Evolutionary conservation across 2,888 invertebrate genomes (phyloP).

Genomic region (Hetaerina titia): DNA sequence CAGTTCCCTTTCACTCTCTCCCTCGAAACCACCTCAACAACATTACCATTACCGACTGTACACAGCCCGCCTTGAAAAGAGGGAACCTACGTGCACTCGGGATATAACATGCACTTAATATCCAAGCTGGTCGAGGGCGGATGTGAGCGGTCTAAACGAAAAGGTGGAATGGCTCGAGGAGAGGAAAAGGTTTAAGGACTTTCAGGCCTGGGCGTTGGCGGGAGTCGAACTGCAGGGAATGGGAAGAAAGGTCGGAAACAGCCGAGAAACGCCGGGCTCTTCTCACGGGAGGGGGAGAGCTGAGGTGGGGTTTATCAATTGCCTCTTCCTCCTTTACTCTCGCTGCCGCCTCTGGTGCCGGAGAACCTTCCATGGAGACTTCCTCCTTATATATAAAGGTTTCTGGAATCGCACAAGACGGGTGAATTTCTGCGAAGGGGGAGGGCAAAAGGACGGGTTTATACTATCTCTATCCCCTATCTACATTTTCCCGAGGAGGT

Average conservation of each 20-base stretch:
- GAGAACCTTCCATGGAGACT: slow-evolving; percentile 40
- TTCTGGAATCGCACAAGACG: slow-evolving; percentile 29
- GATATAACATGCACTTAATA: not conserved
- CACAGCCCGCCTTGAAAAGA: not conserved
- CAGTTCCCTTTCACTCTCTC: not conserved
- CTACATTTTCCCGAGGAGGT: slow-evolving; percentile 47
- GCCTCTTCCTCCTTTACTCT: not conserved
- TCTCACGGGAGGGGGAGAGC: too few relatives aligned
- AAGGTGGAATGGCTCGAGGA: not conserved
- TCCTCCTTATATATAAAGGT: slow-evolving; percentile 44
- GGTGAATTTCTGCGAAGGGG: not conserved
- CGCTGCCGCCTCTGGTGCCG: not conserved
- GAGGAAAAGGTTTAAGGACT: not conserved
- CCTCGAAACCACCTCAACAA: not conserved
- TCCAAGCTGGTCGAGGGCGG: not conserved
- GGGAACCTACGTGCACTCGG: not conserved
- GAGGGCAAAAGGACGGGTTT: not conserved
- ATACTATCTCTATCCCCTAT: slow-evolving; percentile 16
- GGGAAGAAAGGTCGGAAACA: not conserved
- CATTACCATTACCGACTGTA: not conserved
- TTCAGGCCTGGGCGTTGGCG: not conserved
- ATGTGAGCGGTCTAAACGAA: not conserved
- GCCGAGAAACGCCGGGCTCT: not conserved
- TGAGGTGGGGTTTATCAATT: not conserved
- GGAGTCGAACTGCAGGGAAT: not conserved